phyloP scores from a whole-genome alignment of 2,888 invertebrate species.

The Meiosimyza platycephala region DNA sequence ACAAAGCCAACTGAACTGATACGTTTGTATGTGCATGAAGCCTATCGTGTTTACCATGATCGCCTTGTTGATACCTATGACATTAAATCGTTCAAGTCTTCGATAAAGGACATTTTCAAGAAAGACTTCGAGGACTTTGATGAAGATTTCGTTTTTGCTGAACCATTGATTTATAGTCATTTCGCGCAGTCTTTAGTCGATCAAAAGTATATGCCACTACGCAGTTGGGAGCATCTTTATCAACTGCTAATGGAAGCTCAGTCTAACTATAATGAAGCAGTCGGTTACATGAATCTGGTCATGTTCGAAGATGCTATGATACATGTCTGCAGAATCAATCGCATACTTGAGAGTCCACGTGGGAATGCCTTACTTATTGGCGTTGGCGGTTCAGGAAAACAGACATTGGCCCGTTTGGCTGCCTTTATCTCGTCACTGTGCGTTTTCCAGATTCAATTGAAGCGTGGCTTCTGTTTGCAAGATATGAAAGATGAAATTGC shows the following conservation, averaged over 20 bases:
- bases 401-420: slow-evolving; percentile 88
- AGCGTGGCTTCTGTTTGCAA: slow-evolving; percentile 85
- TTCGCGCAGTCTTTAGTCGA: slow-evolving; percentile 85
- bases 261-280: slow-evolving; percentile 86
- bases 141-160: slow-evolving; percentile 78
- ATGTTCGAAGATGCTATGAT: slow-evolving; percentile 96
- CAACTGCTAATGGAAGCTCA: slow-evolving; percentile 85
- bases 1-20: slow-evolving; percentile 79
- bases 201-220: slow-evolving; percentile 88
- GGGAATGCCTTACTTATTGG: slow-evolving; percentile 95
- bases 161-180: slow-evolving; percentile 89
- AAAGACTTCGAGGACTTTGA: slow-evolving; percentile 84
- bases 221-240: slow-evolving; percentile 78
- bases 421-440: slow-evolving; percentile 91
- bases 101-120: slow-evolving; percentile 81
- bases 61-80: slow-evolving; percentile 87
- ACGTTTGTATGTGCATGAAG: slow-evolving; percentile 91
- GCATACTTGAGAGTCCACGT: slow-evolving; percentile 90
- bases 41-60: slow-evolving; percentile 90
- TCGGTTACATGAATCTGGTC: slow-evolving; percentile 93
- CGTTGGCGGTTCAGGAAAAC: slow-evolving; percentile 96
- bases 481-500: slow-evolving; percentile 84
- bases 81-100: slow-evolving; percentile 78
- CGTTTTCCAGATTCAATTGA: slow-evolving; percentile 91
- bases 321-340: slow-evolving; percentile 91